Evolutionary conservation across 2,113 vertebrate species (phyloP), one percentile per base, ranked within the genome.

Genomic region (Oreochromis spilurus): DNA sequence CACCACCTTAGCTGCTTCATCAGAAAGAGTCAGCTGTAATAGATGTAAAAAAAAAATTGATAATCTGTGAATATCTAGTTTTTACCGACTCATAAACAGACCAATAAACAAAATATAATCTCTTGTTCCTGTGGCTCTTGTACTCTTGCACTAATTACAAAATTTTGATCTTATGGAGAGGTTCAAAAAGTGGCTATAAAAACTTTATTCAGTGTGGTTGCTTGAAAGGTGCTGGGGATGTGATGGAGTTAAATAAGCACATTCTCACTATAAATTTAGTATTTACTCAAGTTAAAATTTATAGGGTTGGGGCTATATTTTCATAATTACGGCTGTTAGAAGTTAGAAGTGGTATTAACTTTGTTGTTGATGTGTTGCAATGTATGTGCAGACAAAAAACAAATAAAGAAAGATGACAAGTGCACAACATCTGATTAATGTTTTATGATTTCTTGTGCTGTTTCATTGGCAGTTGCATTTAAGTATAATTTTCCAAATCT

Each of bases 1-100:
- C n/a, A 97, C 93, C 24, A 95, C 91, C 3, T 94, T 93, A 3
- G 96, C 96, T 14, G 95, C 96, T 78, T 96, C 95, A 24, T 97
- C 96, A 14, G 96, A 96, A 14, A 97, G 89, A 17, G 53, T 75
- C 95, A 96, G 90, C 16, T 40, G 29, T 21, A 19, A 16, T 77
- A 31, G 43, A 77, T 31, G 45, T 50, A 21, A 26, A 77, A 26
- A 26, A 26, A 81, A 21, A 26, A 2, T 7, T 0, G 7, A 53
- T 43, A 43, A 54, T 60, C 4, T 79, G 21, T 57, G 60, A 11
- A 9, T 6, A 72, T 10, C 4, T 13, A 1, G 3, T 14, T 7
- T 40, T 70, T 50, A 36, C 11, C 13, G 1, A 52, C 16, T 6
- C 12, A 31, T 19, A 81, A 48, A 60, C 0, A 77, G 10, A 50